These are phyloP conservation scores for Nymphicus hollandicus DNA, from an alignment of 2,113 vertebrate genomes.

Conservation along the genomic window DNA sequence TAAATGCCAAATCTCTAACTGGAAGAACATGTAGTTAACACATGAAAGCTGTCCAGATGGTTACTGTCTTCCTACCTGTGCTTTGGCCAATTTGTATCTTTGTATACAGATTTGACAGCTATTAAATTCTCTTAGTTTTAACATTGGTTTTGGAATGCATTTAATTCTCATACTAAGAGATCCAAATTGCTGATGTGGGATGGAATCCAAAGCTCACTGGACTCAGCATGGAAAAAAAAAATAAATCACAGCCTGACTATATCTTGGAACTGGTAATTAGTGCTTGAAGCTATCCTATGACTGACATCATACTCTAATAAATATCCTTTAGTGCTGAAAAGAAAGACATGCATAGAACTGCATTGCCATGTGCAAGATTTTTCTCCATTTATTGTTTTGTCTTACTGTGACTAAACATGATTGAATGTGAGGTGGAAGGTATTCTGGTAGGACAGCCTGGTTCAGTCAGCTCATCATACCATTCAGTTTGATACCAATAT, in stretches of 20 bases:
- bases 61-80: not conserved
- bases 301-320: not conserved
- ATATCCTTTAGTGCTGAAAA: not conserved
- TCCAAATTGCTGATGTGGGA: not conserved
- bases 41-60: not conserved
- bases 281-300: not conserved
- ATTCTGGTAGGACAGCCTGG: not conserved
- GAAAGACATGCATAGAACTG: not conserved
- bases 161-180: slow-evolving; percentile 8
- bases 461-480: not conserved
- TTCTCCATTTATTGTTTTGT: not conserved
- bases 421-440: not conserved
- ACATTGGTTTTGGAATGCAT: not conserved
- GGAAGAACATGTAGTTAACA: not conserved
- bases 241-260: not conserved
- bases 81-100: not conserved
- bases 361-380: not conserved
- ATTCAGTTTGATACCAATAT: not conserved
- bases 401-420: not conserved
- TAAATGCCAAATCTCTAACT: not conserved
- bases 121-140: not conserved
- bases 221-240: not conserved
- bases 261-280: not conserved
- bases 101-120: not conserved
- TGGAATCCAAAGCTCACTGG: not conserved